Conservation (phyloP, 2,888 invertebrate genomes). For the Rhagonycha fulva region DNA sequence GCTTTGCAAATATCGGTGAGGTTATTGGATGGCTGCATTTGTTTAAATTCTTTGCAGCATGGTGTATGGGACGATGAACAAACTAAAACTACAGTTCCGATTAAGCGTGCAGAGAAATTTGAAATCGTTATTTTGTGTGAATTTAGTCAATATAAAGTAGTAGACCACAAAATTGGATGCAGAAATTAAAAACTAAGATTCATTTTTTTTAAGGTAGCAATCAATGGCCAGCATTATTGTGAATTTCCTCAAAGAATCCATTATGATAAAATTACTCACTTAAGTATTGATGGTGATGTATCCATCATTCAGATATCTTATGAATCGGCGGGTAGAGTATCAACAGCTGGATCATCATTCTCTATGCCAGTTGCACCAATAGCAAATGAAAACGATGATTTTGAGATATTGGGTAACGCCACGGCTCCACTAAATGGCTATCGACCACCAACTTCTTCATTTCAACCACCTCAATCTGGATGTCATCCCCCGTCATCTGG, state of each 20-base stretch:
- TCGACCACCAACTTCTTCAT: not conserved
- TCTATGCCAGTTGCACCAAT: not conserved
- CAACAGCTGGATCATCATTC: not conserved
- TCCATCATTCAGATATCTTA: conserved; percentile 67
- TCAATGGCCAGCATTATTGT: conserved; percentile 79
- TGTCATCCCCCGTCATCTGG: not conserved
- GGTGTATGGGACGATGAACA: conserved; percentile 66
- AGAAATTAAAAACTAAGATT: not conserved
- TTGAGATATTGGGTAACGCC: not conserved
- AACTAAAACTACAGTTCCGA: conserved; percentile 61
- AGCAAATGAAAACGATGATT: not conserved
- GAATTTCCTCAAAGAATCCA: conserved; percentile 78
- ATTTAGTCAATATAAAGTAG: conserved; percentile 44
- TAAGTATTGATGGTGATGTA: conserved; percentile 80
- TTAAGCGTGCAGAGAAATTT: conserved; percentile 67
- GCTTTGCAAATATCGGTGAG: conserved; percentile 74
- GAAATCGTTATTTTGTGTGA: conserved; percentile 76
- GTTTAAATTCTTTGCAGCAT: conserved; percentile 61
- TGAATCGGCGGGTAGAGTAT: conserved; percentile 50
- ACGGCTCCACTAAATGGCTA: not conserved
- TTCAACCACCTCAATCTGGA: not conserved
- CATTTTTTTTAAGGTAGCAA: conserved; percentile 64
- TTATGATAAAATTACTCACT: conserved; percentile 64
- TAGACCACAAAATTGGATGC: not conserved
- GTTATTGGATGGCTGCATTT: conserved; percentile 60